A percentile compares a stretch with the other conserved stretches of the same genome.
Conservation (phyloP, 2,888 invertebrate genomes). For the Rotaria macrura region DNA sequence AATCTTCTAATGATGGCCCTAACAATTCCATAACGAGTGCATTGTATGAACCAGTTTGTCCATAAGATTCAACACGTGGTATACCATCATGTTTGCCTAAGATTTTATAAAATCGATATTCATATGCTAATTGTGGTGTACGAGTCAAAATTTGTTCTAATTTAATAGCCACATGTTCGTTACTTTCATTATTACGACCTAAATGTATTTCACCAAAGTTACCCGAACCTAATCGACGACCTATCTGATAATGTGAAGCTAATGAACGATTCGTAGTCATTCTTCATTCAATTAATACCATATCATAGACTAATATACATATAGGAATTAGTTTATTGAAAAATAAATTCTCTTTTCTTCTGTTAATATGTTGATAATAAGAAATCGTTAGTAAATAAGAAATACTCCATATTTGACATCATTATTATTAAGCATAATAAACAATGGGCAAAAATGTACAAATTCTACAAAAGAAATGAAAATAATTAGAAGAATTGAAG, state of each 20-base stretch:
- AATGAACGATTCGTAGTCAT: not conserved
- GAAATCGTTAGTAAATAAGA: not conserved
- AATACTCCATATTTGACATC: not conserved
- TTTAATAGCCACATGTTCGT: constrained; percentile 36
- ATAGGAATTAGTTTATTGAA: too few relatives aligned
- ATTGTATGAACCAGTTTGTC: constrained; percentile 24
- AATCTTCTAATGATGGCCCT: constrained; percentile 29
- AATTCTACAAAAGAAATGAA: not conserved
- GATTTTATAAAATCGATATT: constrained; percentile 41
- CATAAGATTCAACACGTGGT: constrained; percentile 27
- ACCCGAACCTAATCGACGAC: not conserved
- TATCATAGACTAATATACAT: too few relatives aligned
- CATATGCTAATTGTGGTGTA: constrained; percentile 25
- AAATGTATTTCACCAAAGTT: constrained; percentile 24
- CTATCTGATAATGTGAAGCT: constrained; percentile 6
- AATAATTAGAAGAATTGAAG: not conserved
- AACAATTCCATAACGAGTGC: constrained; percentile 28
- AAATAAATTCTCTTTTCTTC: too few relatives aligned
- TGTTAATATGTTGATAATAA: not conserved
- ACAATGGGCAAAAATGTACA: not conserved
- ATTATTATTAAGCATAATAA: not conserved
- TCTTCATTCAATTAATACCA: not conserved
- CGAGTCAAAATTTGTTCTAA: constrained; percentile 27
- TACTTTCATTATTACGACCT: constrained; percentile 31
- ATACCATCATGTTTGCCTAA: constrained; percentile 51